These are phyloP conservation scores for Protonemura montana DNA, from an alignment of 2,888 invertebrate genomes.

Conservation along the genomic window DNA sequence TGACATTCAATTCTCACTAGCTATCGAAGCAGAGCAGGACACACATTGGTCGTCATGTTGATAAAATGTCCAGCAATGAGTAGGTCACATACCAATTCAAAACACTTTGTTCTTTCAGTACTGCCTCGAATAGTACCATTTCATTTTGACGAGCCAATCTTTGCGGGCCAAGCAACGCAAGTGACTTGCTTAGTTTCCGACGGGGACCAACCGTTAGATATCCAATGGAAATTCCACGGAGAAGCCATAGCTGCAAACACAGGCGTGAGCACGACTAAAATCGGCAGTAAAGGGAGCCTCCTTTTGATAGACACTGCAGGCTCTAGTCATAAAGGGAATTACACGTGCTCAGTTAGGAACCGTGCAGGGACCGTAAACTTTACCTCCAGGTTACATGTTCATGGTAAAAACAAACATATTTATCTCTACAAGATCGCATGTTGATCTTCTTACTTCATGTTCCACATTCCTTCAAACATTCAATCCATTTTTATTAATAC, in stretches of 20 bases:
- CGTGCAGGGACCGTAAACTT: conserved; percentile 55
- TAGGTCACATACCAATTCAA: background rate
- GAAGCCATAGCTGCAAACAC: conserved; percentile 56
- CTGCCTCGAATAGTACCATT: conserved; percentile 82
- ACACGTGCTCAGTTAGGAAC: conserved; percentile 58
- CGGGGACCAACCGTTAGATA: conserved; percentile 66
- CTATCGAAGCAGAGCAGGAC: background rate
- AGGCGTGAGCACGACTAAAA: conserved; percentile 58
- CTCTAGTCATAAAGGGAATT: conserved; percentile 56
- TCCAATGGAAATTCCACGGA: conserved; percentile 65
- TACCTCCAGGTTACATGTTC: conserved; percentile 52
- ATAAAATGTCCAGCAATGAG: background rate
- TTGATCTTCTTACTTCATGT: conserved; percentile 20
- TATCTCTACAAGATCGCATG: conserved; percentile 1
- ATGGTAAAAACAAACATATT: conserved; percentile 56
- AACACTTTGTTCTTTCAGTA: conserved; percentile 66
- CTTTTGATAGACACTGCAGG: conserved; percentile 58
- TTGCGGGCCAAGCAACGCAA: conserved; percentile 81
- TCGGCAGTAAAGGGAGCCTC: conserved; percentile 61
- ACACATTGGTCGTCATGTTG: background rate
- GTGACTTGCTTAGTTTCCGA: conserved; percentile 71
- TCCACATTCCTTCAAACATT: conserved; percentile 24
- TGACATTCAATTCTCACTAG: background rate
- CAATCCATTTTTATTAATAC: background rate
- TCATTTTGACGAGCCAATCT: conserved; percentile 77